Base-by-base conservation (phyloP, 1,140 invertebrate genomes). In the Drosophila ananassae region DNA sequence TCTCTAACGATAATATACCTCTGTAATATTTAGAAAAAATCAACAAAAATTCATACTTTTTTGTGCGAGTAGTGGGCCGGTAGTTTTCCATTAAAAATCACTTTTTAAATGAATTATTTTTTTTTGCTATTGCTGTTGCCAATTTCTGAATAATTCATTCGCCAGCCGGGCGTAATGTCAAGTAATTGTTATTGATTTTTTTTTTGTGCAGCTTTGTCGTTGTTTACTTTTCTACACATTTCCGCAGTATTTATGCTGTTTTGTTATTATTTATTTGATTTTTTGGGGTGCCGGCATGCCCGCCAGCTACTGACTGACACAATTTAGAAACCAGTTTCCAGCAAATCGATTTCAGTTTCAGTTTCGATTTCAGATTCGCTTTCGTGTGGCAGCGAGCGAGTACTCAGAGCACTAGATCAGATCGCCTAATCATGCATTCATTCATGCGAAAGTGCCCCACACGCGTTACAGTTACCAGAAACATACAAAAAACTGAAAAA, bases 171-270 rank as follows among this genome's bases (percentile, higher is more conserved):
- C 53, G 72, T 89, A 87, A 87, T 87, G 83, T 73, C 83, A 87
- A 89, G 83, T 77, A 89, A 87, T 83, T 89, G 83, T 83, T 87
- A 87, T 87, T 87, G 83, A 87, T 87, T 87, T 82, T 64, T 64
- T 41, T 44, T 4, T 37, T 21, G n/a, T 17, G 41, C 41, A 44
- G 25, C 73, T 37, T 66, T 54, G 48, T 2, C 46, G 61, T 53
- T 57, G 56, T 57, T 75, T 64, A 32, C 46, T 71, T 74, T 71
- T 48, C 54, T 71, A 60, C 60, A 75, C 57, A 69, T 79, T 83
- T 83, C 80, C 80, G 79, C 61, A 66, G 39, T 75, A 47, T 64
- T 30, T 47, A 32, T 37, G 34, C 22, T 9, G 22, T 44, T 53
- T 48, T 61, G 32, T 53, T 68, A 32, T 46, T 51, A 44, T 73